Percentiles rank a stretch among this genome's conserved stretches.
Conservation (phyloP, 2,888 invertebrate genomes). For the Notocelia uddmanniana region DNA sequence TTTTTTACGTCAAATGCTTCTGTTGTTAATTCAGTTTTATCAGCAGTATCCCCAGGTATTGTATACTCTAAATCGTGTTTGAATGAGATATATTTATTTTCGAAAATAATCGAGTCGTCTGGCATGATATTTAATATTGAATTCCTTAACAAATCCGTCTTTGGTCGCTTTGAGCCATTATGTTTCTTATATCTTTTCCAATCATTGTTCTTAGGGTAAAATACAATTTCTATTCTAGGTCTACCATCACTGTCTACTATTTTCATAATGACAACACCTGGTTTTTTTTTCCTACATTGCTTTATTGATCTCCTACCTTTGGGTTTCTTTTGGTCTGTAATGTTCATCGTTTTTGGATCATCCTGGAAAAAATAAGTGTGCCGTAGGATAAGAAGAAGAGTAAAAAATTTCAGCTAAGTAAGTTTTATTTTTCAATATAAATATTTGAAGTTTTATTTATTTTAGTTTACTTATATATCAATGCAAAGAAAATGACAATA, state of each 20-base stretch:
- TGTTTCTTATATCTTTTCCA: conserved; percentile 6
- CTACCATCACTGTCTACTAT: conserved; percentile 57
- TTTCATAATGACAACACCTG: conserved; percentile 57
- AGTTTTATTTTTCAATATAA: no score
- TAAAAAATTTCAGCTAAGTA: no score
- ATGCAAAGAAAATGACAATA: no score
- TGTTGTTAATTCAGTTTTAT: not conserved
- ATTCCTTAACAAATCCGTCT: conserved; percentile 45
- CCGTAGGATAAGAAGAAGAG: no score
- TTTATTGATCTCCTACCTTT: conserved; percentile 62
- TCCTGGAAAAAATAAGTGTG: no score
- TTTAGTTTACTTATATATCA: no score
- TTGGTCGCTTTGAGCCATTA: conserved; percentile 1
- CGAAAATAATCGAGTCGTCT: conserved; percentile 54
- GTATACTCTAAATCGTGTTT: not conserved
- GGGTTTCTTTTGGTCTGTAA: not conserved
- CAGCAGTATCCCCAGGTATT: not conserved
- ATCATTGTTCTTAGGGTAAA: conserved; percentile 49
- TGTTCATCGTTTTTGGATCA: not conserved
- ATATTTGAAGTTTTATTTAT: no score
- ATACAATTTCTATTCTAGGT: conserved; percentile 63
- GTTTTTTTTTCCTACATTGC: not conserved
- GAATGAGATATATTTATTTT: conserved; percentile 6
- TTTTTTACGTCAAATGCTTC: not conserved
- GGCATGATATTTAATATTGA: conserved; percentile 55